A percentile compares a stretch with the other conserved stretches of the same genome.
phyloP scores from a whole-genome alignment of 2,113 vertebrate genomes.

The Choloepus hoffmanni region DNA sequence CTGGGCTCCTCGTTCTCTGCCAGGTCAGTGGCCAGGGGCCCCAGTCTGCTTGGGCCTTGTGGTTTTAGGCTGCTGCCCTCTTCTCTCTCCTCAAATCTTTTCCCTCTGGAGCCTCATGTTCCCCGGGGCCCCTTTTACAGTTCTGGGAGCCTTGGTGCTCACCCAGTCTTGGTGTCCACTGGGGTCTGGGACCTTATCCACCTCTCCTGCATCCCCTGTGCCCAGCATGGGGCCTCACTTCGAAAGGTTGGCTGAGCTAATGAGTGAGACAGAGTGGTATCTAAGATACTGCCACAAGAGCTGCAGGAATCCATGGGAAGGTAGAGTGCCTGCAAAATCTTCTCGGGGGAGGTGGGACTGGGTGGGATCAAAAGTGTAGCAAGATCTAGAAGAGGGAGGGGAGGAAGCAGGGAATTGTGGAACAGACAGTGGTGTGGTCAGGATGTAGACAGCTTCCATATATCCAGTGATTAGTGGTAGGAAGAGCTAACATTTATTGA shows the following conservation, averaged over 20 bases:
- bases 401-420: background rate
- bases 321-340: background rate
- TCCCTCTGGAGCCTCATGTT: background rate
- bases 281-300: rapidly evolving
- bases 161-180: background rate
- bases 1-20: background rate
- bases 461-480: background rate
- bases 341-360: background rate
- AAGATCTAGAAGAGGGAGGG: background rate
- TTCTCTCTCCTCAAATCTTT: background rate
- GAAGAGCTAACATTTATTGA: background rate
- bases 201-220: background rate
- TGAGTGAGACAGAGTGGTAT: background rate
- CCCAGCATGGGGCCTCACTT: background rate
- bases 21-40: background rate
- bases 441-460: rapidly evolving
- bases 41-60: background rate
- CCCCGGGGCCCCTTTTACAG: background rate
- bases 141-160: background rate
- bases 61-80: background rate
- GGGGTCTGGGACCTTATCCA: background rate
- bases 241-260: background rate
- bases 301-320: background rate
- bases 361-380: background rate
- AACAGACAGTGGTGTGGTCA: background rate